Evolutionary conservation across 2,888 invertebrate species (phyloP), one percentile per base, ranked within the genome.

Genomic region (Oligia strigilis): DNA sequence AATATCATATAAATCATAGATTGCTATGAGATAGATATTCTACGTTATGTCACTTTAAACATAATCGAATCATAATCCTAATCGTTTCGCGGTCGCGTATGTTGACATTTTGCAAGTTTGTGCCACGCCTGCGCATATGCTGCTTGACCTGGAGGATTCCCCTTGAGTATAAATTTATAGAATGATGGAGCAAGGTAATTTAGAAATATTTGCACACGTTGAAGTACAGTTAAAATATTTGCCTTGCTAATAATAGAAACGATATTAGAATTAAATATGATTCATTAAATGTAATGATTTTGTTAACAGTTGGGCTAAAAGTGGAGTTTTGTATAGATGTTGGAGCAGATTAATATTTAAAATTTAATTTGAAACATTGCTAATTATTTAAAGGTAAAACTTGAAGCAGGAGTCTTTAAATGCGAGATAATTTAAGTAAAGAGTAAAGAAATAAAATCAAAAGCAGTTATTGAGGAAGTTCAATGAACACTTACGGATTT

Each of bases 401-500:
- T 60, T 67, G 46, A 29, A 70, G 14, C 5, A 14, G 23, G 13
- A 29, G 29, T 13, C n/a, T 58, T 14, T 1, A 62, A 62, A 40
- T 46, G 11, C 14, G 19, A 49, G 9, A 40, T 40, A 65, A 40
- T 78, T 66, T 17, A 62, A 67, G 0, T 40, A 5, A 71, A 40
- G 9, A 43, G 58, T 11, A 49, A n/a, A 5, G 0, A 46, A 66
- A 64, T 64, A 5, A 46, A 55, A 55, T 40, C 5, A 29, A 43
- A 72, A 74, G 55, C 60, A 36, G 3, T 19, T 52, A 8, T 62
- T 71, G 13, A 64, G 66, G 6, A 65, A 23, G n/a, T 19, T 62
- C 6, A 85, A 80, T 81, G 72, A 78, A 52, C 78, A 95, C 95
- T 95, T 91, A 95, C 95, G 87, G 92, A 94, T 94, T 95, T 95